Base-by-base conservation (phyloP, 2,797 vertebrate genomes). In the Sebastes ruberrimus region DNA sequence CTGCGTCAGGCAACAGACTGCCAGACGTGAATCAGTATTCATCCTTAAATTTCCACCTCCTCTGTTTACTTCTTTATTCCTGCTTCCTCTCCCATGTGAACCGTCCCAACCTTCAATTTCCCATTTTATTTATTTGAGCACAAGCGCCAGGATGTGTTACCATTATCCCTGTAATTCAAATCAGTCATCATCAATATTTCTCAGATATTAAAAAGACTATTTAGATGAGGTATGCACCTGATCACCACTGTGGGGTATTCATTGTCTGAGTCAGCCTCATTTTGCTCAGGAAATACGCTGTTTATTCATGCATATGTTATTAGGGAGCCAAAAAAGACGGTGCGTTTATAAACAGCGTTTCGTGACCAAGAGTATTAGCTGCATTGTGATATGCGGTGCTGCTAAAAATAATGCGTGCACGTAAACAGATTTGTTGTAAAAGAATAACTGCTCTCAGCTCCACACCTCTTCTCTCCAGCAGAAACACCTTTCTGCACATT, bases 371-470 rank as follows among this genome's bases (percentile, higher is more conserved):
- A 30, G 46, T 25, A 55, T 70, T 22, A 61, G 53, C n/a, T 14
- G 60, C 35, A 70, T 66, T 76, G 33, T 63, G 60, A 69, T 70
- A 30, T 42, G 70, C 35, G 2, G 64, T 9, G 18, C 33, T n/a
- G 14, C 69, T 62, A 66, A n/a, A 79, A 83, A 81, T 72, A 27
- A 65, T 32, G 13, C 33, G 46, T 33, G 53, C 73, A 59, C 10
- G 13, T 82, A 71, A 82, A 78, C 66, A 62, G 42, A 78, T 42
- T 68, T 6, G 68, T 52, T 59, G 38, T 67, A 59, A 52, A 52
- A 46, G 67, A 78, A 66, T 52, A 62, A 33, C 25, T 33, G 63
- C 33, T 69, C 59, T 52, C 57, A 57, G 62, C 33, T 53, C 23
- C 13, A 32, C 32, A 70, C 64, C 42, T 74, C 53, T 14, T 67